These are phyloP conservation scores for Catagonus wagneri DNA, from an alignment of 2,113 vertebrate species.

Conservation along the genomic window DNA sequence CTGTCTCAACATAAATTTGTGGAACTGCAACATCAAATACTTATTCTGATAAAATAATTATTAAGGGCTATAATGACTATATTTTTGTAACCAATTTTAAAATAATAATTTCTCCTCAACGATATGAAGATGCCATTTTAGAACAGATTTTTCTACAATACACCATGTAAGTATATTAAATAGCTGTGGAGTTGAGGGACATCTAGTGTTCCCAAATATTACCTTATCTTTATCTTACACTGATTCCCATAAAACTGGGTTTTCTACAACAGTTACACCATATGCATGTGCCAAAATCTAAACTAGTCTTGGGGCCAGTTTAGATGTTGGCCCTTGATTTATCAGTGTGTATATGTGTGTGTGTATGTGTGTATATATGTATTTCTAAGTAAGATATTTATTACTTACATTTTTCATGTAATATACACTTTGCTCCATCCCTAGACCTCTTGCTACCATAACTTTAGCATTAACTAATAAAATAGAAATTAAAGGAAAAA, in stretches of 20 bases:
- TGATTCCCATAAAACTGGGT: conserved; percentile 11
- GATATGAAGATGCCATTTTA: conserved; percentile 23
- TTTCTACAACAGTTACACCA: neutral
- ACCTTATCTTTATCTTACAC: conserved; percentile 41
- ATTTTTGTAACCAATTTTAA: conserved; percentile 35
- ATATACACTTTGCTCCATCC: neutral
- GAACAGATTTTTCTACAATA: conserved; percentile 36
- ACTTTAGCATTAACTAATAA: neutral
- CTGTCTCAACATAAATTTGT: neutral
- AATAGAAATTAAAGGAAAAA: conserved; percentile 26
- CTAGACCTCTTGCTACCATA: neutral
- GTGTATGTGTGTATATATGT: neutral
- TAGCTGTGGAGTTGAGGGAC: conserved; percentile 81
- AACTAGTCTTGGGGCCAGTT: neutral
- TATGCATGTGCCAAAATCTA: neutral
- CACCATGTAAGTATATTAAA: conserved; percentile 65
- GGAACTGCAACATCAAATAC: neutral
- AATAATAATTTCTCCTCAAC: conserved; percentile 43
- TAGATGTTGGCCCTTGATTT: neutral
- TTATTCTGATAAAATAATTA: conserved; percentile 18
- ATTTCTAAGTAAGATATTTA: conserved; percentile 8
- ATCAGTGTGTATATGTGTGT: neutral
- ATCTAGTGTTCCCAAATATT: conserved; percentile 85
- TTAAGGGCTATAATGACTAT: neutral
- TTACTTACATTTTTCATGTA: neutral